Evolutionary conservation across 2,113 vertebrate species (phyloP).

Genomic region (Nannobrachium achirus): DNA sequence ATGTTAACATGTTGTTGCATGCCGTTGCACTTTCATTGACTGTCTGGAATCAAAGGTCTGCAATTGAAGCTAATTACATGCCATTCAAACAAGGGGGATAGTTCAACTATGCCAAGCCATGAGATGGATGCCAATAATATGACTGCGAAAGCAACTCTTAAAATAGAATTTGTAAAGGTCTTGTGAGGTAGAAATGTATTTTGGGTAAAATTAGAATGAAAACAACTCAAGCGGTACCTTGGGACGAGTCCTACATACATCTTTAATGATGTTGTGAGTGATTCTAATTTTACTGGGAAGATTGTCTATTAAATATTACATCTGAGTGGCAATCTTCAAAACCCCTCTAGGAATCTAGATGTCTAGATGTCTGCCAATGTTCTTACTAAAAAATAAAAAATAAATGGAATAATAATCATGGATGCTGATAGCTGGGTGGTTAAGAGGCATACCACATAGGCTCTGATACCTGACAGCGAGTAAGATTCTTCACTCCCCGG

Average conservation of each 20-base stretch:
- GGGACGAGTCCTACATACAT: background rate
- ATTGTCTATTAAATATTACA: background rate
- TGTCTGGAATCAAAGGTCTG: background rate
- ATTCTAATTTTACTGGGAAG: background rate
- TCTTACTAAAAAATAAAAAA: background rate
- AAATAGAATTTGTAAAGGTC: background rate
- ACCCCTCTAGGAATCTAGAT: background rate
- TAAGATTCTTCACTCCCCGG: too few relatives aligned
- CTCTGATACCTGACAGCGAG: too few relatives aligned
- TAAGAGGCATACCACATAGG: too few relatives aligned
- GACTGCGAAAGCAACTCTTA: background rate
- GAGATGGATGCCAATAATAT: background rate
- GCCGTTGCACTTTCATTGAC: too few relatives aligned
- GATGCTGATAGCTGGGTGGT: too few relatives aligned
- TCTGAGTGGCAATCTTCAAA: background rate
- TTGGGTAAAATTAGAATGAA: background rate
- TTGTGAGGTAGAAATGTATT: background rate
- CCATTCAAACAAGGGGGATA: background rate
- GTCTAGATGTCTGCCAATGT: background rate
- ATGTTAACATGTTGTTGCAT: too few relatives aligned
- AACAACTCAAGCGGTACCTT: background rate
- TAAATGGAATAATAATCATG: background rate
- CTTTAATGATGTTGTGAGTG: background rate
- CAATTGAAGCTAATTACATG: background rate
- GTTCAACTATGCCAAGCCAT: background rate